phyloP scores from a whole-genome alignment of 2,113 vertebrate species.

The Petrocephalus microphthalmus region DNA sequence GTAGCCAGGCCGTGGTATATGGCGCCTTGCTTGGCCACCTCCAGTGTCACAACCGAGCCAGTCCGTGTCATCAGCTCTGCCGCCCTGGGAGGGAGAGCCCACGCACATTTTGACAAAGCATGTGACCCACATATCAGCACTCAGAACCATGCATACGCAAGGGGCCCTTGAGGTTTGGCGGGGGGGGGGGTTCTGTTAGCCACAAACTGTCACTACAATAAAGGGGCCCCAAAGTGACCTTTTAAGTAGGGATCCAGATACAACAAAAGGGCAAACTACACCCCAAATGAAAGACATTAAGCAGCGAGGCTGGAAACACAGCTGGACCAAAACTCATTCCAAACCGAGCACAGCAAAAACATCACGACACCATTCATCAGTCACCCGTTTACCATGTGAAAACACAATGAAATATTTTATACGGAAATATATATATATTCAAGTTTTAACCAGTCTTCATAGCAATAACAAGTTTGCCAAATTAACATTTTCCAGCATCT shows the following conservation, averaged over 20 bases:
- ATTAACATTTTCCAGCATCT: neutral
- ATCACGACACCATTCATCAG: neutral
- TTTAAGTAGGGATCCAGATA: neutral
- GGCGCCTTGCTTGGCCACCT: conserved; percentile 96
- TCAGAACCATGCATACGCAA: neutral
- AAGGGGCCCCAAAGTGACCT: neutral
- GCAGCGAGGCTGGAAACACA: neutral
- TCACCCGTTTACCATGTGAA: neutral
- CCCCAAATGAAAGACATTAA: neutral
- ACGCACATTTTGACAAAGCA: neutral
- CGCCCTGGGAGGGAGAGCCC: conserved; percentile 65
- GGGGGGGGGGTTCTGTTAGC: neutral
- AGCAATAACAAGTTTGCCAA: neutral
- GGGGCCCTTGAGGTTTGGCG: neutral
- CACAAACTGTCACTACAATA: neutral
- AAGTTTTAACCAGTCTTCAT: neutral
- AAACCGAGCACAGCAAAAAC: neutral
- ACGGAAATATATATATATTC: neutral
- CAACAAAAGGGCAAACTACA: neutral
- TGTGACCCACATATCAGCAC: neutral
- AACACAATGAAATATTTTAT: neutral
- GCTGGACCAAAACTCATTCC: neutral
- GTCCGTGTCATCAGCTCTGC: conserved; percentile 98
- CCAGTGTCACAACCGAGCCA: conserved; percentile 90
- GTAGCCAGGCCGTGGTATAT: conserved; percentile 96